A percentile compares a stretch with the other conserved stretches of the same genome.
Conservation (phyloP, 2,797 vertebrate genomes). For the Cheirogaleus major region DNA sequence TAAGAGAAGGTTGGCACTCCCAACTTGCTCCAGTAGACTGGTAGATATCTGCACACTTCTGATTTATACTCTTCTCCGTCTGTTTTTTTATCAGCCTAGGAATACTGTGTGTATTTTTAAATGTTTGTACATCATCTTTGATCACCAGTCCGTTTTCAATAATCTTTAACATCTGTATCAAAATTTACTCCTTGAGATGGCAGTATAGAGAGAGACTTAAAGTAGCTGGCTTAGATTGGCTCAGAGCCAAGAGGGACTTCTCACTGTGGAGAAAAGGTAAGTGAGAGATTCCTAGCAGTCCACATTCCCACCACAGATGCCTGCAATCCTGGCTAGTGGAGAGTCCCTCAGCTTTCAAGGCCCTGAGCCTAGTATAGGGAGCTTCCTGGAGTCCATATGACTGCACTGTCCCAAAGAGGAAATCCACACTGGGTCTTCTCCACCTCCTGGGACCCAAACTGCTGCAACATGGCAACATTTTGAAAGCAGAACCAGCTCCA, state of each 20-base stretch:
- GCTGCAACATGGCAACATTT: not conserved
- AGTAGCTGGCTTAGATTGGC: not conserved
- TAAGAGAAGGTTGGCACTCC: not conserved
- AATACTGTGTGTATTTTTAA: not conserved
- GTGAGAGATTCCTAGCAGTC: not conserved
- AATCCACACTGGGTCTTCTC: not conserved
- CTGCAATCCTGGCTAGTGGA: not conserved
- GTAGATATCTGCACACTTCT: not conserved
- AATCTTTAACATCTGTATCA: not conserved
- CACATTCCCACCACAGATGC: not conserved
- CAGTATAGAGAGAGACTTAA: not conserved
- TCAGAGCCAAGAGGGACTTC: not conserved
- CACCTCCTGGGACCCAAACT: not conserved
- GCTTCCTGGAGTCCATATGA: not conserved
- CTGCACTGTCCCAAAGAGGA: not conserved
- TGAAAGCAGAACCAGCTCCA: not conserved
- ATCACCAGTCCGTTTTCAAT: not conserved
- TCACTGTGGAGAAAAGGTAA: not conserved
- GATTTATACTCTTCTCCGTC: not conserved
- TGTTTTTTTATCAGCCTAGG: not conserved
- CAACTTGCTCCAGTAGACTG: not conserved
- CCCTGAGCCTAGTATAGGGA: not conserved
- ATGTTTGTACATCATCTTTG: not conserved
- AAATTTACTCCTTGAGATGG: not conserved
- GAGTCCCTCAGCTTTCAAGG: not conserved